Evolutionary conservation across 2,888 invertebrate genomes (phyloP).

Genomic region (Azorinus chamasolen): DNA sequence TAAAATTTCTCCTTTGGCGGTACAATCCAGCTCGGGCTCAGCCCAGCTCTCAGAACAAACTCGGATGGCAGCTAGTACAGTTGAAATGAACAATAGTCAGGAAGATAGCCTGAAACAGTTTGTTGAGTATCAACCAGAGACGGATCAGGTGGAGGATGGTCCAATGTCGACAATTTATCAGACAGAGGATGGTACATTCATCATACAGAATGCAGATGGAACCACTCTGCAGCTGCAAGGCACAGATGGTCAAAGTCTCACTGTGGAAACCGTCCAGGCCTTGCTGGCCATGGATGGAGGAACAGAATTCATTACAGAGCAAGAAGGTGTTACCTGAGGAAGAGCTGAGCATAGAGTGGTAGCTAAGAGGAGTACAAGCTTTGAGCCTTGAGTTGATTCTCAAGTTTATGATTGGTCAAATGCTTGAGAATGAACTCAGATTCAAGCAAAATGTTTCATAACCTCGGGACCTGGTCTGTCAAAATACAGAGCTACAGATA

Average conservation of each 20-base stretch:
- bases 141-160: slow-evolving; percentile 33
- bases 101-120: slow-evolving; percentile 20
- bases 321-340: not conserved
- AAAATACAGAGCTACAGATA: too few relatives aligned
- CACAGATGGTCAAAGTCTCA: slow-evolving; percentile 72
- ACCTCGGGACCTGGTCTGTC: too few relatives aligned
- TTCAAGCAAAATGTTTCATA: too few relatives aligned
- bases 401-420: too few relatives aligned
- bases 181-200: slow-evolving; percentile 81
- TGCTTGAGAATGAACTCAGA: too few relatives aligned
- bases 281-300: slow-evolving; percentile 81
- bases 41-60: not conserved
- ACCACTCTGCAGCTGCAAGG: slow-evolving; percentile 84
- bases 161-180: slow-evolving; percentile 77
- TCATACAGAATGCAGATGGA: slow-evolving; percentile 84
- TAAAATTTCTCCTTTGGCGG: too few relatives aligned
- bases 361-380: too few relatives aligned
- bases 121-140: slow-evolving; percentile 1
- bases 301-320: slow-evolving; percentile 64
- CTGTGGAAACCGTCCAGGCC: slow-evolving; percentile 85
- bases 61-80: slow-evolving; percentile 16
- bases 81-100: slow-evolving; percentile 5
- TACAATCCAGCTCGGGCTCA: too few relatives aligned
- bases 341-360: too few relatives aligned
- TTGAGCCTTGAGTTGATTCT: too few relatives aligned